Evolutionary conservation across 2,888 invertebrate genomes (phyloP), one percentile per base, ranked within the genome.

Genomic region (Chrysotoxum bicinctum): DNA sequence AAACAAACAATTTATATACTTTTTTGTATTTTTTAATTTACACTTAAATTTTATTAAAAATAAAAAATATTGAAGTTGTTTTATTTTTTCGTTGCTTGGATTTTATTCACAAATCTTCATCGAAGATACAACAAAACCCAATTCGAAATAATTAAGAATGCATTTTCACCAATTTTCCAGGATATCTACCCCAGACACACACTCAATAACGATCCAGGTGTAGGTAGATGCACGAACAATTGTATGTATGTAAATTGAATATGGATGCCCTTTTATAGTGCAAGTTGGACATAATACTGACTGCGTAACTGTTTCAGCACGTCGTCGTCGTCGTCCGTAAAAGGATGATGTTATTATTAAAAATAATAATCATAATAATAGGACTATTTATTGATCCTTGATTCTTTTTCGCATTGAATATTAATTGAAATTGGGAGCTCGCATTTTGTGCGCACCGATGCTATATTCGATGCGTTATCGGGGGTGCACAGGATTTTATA

Each of bases 341-440:
- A 58, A 52, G 68, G 76, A 62, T 85, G 85, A 85, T 73, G 50
- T 77, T 85, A 64, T 85, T 85, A 85, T 85, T 85, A 85, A 85
- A 85, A 85, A 85, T 85, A 85, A 85, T 85, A 85, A 85, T 81
- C 85, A 85, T 77, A 85, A 85, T 85, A 85, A 85, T 77, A 76
- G 76, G 62, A 68, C 72, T 81, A 85, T 85, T 85, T 85, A 85
- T 85, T 85, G 73, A 58, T 62, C 76, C 72, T 66, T 73, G 76
- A 72, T 77, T 73, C 45, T 48, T 76, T 85, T 77, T 62, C 45
- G 62, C 60, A 73, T 72, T 66, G 74, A 68, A 78, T 70, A 78
- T 74, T 82, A 86, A 86, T 82, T 86, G 86, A 82, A 82, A 81
- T 74, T 86, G 82, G 54, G 50, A 72, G 62, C 81, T 54, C 68